Evolutionary conservation across 2,888 invertebrate genomes (phyloP).

Genomic region (Scaptomyza cyrtandrae): DNA sequence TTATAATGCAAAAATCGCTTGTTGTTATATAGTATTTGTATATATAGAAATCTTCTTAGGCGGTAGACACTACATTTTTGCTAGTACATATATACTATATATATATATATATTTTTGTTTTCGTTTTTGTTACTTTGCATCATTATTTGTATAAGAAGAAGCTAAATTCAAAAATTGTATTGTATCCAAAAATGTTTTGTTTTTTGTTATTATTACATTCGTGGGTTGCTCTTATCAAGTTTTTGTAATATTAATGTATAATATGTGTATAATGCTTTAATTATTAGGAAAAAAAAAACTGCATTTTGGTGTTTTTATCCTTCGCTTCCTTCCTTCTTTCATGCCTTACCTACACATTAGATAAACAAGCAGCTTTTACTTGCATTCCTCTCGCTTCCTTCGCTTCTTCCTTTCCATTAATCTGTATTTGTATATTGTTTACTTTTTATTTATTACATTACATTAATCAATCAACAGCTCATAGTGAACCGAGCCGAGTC

Average conservation of each 20-base stretch:
- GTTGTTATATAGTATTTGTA: conserved; percentile 33
- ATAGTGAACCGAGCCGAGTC: conserved; percentile 90
- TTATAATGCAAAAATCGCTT: conserved; percentile 60
- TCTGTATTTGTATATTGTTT: conserved; percentile 4
- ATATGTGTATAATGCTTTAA: conserved; percentile 6
- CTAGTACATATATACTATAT: background rate
- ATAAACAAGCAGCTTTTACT: too few species aligned
- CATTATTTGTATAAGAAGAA: conserved; percentile 42
- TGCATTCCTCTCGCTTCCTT: background rate
- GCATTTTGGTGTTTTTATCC: conserved; percentile 51
- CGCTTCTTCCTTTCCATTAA: background rate
- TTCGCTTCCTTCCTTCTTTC: conserved; percentile 8
- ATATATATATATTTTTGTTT: too few species aligned
- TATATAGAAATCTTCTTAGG: conserved; percentile 40
- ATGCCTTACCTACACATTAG: background rate
- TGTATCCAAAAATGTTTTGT: conserved; percentile 45
- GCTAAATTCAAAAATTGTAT: conserved; percentile 48
- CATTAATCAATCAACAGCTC: conserved; percentile 88
- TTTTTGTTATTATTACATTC: conserved; percentile 17
- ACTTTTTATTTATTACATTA: conserved; percentile 65
- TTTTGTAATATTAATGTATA: conserved; percentile 6
- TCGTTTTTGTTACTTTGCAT: conserved; percentile 22
- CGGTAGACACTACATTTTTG: conserved; percentile 43
- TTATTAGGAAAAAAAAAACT: conserved; percentile 38
- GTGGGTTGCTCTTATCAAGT: conserved; percentile 7